Evolutionary conservation across 2,888 invertebrate genomes (phyloP).

Genomic region (Spilarctia lutea): DNA sequence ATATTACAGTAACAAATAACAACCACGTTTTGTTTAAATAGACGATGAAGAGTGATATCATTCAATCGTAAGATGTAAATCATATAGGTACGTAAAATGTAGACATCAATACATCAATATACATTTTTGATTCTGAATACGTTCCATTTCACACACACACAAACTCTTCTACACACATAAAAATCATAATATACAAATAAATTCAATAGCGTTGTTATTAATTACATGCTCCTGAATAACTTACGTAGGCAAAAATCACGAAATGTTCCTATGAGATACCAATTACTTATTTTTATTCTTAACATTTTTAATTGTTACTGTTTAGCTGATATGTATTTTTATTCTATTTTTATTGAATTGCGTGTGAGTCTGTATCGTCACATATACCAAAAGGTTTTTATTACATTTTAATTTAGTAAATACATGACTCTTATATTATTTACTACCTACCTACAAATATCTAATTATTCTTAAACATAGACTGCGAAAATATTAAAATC

Average conservation of each 20-base stretch:
- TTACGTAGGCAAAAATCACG: background rate
- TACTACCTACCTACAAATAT: background rate
- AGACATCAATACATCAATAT: background rate
- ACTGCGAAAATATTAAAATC: background rate
- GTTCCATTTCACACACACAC: too few species aligned
- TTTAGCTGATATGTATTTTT: background rate
- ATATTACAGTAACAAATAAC: slow-evolving; percentile 16
- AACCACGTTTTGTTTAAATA: slow-evolving; percentile 5
- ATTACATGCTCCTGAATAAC: background rate
- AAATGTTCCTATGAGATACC: background rate
- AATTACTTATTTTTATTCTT: background rate
- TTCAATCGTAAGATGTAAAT: slow-evolving; percentile 41
- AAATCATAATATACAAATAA: background rate
- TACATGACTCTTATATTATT: too few species aligned
- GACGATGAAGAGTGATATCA: background rate
- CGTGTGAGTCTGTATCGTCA: background rate
- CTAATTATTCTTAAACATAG: background rate
- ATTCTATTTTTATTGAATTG: background rate
- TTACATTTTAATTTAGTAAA: too few species aligned
- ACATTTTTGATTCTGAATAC: background rate
- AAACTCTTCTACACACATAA: background rate
- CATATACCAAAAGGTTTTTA: too few species aligned
- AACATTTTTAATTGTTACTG: background rate
- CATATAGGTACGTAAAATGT: slow-evolving; percentile 30
- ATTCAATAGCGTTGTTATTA: background rate